Base-by-base conservation (phyloP, 2,113 vertebrate genomes). In the Cavia aperea region DNA sequence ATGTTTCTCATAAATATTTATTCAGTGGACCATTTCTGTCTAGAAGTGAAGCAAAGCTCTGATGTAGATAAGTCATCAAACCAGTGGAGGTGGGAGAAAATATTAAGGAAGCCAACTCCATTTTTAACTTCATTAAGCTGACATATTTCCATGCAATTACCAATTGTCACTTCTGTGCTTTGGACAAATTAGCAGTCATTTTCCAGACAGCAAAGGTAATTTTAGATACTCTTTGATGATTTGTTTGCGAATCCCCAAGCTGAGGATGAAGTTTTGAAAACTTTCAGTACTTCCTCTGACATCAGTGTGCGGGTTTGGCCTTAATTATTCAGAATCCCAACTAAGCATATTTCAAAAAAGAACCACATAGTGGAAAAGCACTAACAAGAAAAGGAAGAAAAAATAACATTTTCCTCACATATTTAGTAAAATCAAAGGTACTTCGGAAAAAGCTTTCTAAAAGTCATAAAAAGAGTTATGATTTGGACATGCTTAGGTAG, bases 121-220 rank as follows among this genome's bases (percentile, higher is more conserved):
- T 86, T 78, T 14, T 78, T 73, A 43, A 56, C 72, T 94, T 93
- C 62, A 87, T 86, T 93, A 91, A 68, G 26, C 33, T 92, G 65
- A 89, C 93, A 93, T 93, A 86, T 92, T 92, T 92, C 23, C 23
- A 68, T 43, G n/a, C 91, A 79, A 89, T 84, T 93, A 92, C 43
- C 15, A 89, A 89, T 75, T 70, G 85, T 86, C 62, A 82, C 51
- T 79, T 92, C 73, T 93, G 65, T 89, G 43, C 14, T n/a, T 16
- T 62, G 43, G 84, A 33, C 15, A 88, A 88, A 54, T 88, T 73
- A 94, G 85, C 26, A 81, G 65, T 91, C 54, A 46, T 91, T 92
- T 95, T 90, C 58, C 33, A 91, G 77, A 56, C 15, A 60, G 23
- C 51, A 86, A 54, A 88, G 39, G 84, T 81, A 79, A 92, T 90